Base-by-base conservation (phyloP, 2,797 vertebrate species). In the Pseudochirops cupreus region DNA sequence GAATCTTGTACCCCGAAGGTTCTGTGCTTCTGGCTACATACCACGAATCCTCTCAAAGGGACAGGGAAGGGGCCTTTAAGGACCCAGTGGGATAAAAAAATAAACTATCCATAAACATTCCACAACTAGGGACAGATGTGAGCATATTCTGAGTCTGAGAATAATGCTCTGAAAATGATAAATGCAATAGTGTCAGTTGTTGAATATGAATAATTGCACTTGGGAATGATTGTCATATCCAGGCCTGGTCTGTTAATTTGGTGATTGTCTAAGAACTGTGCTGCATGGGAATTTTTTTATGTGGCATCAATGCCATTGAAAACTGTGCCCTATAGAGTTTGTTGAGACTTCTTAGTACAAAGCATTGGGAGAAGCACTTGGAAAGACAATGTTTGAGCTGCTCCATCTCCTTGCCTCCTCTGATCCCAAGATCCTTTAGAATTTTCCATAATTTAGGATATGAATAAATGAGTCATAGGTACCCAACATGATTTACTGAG, bases 21-120 rank as follows among this genome's bases (percentile, higher is more conserved):
- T 1, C 67, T 46, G 18, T 82, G 21, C 91, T 95, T 93, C 56
- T 33, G 52, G 58, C 52, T 26, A 24, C 5, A 13, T 87, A 91
- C 92, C 67, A 89, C 74, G 33, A 95, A 1, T 29, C 4, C 18
- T 5, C 92, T 53, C 24, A 14, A 1, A 26, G n/a, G 55, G 31
- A 54, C 90, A 24, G 18, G 21, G 9, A 93, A 33, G 39, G 95
- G 33, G 91, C 53, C 89, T 52, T 56, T 46, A 50, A 55, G 50
- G 56, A 29, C 46, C 62, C 62, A 94, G 29, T 54, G 39, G 56
- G 50, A 56, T 50, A 26, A 94, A 67, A 50, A 11, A 87, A 57
- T 24, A 97, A 97, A 93, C 16, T 29, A 93, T 54, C 94, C 87
- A 52, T 90, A 18, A 46, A 24, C 6, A 46, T 82, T 24, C n/a